Base-by-base conservation (phyloP, 2,888 invertebrate species). In the Drosophila helvetica region DNA sequence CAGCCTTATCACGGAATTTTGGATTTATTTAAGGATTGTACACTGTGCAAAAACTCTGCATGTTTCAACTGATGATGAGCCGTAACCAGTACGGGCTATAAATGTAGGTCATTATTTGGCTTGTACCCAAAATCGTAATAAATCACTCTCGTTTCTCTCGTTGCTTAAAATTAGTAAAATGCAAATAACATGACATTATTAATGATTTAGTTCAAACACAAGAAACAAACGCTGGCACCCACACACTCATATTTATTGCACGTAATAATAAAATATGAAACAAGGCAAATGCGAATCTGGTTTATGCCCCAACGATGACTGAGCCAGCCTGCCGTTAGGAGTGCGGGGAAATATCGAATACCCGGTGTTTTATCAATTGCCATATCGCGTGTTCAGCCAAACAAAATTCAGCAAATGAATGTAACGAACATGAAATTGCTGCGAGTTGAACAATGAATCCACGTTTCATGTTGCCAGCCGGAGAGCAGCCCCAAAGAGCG, bases 291-390 rank as follows among this genome's bases (percentile, higher is more conserved):
- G 64, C 56, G 62, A 67, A 52, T 58, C 30, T 18, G 10, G 30
- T 63, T 53, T 57, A 58, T 56, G 55, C 57, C 71, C 48, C 63
- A 57, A 71, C 70, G 27, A 63, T 55, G 70, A 63, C 54, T 45
- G 27, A 27, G 61, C 18, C 70, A 43, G 62, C 46, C 27, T 42
- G 5, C 48, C 30, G 43, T 22, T 27, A n/a, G 42, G 47, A 57
- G 73, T 51, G 54, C 74, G 61, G 80, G 74, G 66, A 80, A 83
- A 78, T 85, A 85, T 85, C 77, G 86, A 84, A 84, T 81, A 71
- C 84, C 86, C 86, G 78, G 74, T 77, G 85, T 88, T 86, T 88
- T 88, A 88, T 86, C 85, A 88, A 86, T 88, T 86, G 85, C 81
- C 77, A 68, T 75, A 88, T 86, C 88, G 85, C 85, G 85, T 86